Evolutionary conservation across 2,113 vertebrate species (phyloP), one percentile per base, ranked within the genome.

Genomic region (human (Homo sapiens)): DNA sequence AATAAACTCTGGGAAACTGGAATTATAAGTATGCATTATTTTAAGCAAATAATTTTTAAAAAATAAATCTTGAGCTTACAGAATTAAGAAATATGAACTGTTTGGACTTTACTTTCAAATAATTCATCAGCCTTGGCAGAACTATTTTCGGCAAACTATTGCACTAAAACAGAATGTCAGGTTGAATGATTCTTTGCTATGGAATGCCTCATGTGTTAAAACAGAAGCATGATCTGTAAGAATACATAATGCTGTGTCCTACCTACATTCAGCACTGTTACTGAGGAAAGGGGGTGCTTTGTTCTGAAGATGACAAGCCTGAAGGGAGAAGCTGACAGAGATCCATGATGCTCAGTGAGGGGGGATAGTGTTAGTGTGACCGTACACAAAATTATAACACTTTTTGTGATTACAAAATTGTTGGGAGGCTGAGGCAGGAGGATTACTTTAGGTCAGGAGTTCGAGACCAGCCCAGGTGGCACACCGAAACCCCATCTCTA

Each of bases 61-160:
- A 96, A 87, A 57, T 59, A 55, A 90, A 89, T 64, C 20, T 95
- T 84, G 55, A 89, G 12, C 10, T 90, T 73, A 82, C 18, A 85
- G 32, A 88, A 80, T 59, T 38, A 61, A 76, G 73, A 72, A 70
- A 52, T 48, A 90, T 66, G 7, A 18, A 83, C 7, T 83, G 3
- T 7, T 43, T 85, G 14, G 17, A 48, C 23, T 59, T 72, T 61
- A 30, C 43, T 85, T 94, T 52, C 30, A 43, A 9, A 35, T 88
- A 55, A 68, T 64, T 18, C 35, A 30, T 22, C 30, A 73, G 61
- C 4, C 23, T 45, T 43, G 78, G n/a, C 18, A 97, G 40, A n/a
- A 93, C 82, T 40, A 12, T 23, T 59, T 27, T 78, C 5, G 92
- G 52, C 18, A 55, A 89, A 72, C 35, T 88, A 78, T 20, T 90